Conservation (phyloP, 2,113 vertebrate genomes). For the Marcusenius ussheri region DNA sequence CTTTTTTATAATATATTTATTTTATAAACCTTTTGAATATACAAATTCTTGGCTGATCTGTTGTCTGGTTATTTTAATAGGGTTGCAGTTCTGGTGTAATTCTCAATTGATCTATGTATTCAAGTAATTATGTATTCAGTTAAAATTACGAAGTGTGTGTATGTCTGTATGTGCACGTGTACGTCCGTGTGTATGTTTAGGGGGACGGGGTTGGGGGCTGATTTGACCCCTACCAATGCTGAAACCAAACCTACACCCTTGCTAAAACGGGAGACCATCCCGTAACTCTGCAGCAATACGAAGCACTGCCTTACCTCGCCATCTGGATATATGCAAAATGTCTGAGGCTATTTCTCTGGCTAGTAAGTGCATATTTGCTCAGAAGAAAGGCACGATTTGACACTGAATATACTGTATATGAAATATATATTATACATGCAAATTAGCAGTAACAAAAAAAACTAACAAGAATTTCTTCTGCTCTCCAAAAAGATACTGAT, state of each 20-base stretch:
- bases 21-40: background rate
- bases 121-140: background rate
- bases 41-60: background rate
- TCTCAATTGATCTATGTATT: background rate
- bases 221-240: too few species aligned
- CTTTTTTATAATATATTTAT: background rate
- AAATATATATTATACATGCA: background rate
- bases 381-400: background rate
- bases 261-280: background rate
- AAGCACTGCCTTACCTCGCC: background rate
- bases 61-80: background rate
- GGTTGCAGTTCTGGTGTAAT: background rate
- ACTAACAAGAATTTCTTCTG: background rate
- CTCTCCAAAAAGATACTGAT: background rate
- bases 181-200: background rate
- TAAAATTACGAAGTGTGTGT: background rate
- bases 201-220: too few species aligned
- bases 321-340: background rate
- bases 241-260: too few species aligned
- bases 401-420: background rate
- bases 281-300: background rate
- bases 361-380: background rate
- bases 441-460: background rate
- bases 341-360: background rate
- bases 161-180: background rate